These are phyloP conservation scores for Synergus gifuensis DNA, from an alignment of 2,888 invertebrate genomes.

Conservation along the genomic window DNA sequence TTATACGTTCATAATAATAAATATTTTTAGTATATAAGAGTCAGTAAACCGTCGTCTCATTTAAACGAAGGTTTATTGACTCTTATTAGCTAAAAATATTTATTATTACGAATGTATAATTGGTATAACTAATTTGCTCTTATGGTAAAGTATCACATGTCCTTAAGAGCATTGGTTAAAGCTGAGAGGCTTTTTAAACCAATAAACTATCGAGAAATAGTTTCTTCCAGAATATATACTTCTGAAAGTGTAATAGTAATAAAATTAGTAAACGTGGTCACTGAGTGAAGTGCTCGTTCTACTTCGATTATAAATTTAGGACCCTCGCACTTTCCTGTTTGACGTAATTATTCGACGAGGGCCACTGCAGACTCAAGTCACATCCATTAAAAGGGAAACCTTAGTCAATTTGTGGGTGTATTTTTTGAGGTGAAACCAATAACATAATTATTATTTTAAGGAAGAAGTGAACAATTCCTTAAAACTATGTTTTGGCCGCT, in stretches of 20 bases:
- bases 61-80: no score
- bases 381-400: not conserved
- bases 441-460: not conserved
- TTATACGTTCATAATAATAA: no score
- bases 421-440: not conserved
- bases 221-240: not conserved
- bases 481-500: no score
- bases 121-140: no score
- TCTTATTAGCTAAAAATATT: no score
- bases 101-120: no score
- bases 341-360: not conserved
- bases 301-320: not conserved
- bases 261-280: slow-evolving; percentile 3
- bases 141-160: no score
- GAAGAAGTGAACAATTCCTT: not conserved
- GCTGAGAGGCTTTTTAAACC: not conserved
- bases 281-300: not conserved
- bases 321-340: not conserved
- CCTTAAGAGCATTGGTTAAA: not conserved
- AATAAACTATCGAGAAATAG: not conserved
- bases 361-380: not conserved
- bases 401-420: not conserved
- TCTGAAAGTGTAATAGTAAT: not conserved
- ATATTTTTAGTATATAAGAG: no score
- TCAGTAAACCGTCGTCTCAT: no score